Evolutionary conservation across 2,797 vertebrate genomes (phyloP), one percentile per base, ranked within the genome.

Genomic region (Neomorphus geoffroyi): DNA sequence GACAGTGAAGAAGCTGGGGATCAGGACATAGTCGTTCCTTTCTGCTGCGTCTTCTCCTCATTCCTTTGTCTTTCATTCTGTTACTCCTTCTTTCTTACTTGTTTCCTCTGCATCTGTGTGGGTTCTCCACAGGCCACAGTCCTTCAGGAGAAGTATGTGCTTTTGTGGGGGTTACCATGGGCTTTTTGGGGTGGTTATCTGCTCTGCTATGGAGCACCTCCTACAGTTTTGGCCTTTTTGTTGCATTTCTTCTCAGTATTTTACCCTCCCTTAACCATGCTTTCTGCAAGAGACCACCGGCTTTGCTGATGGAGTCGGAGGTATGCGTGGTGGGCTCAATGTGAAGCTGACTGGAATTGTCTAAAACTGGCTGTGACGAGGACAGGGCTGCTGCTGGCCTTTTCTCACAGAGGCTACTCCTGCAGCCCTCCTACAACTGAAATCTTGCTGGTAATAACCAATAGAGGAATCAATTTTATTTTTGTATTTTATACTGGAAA

Each of bases 311-410:
- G 45, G 30, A 8, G 9, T 53, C 35, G 54, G 27, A 18, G 18
- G 3, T 18, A 33, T 10, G 41, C 13, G 30, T 24, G 16, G 6
- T 80, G 30, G 2, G 23, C 58, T 23, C 28, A 5, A 17, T 3
- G 2, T 1, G 1, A 39, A 62, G 15, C 7, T 26, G 18, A 3
- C 22, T 85, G 75, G 37, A 79, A 6, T 1, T 0, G 0, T 22
- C 8, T 45, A 12, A n/a, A 72, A 23, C 4, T 9, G 23, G 2
- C 22, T 28, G 21, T 22, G 16, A 51, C 39, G 18, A 9, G 16
- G 21, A 27, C 22, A 62, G 32, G 41, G 28, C 24, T 53, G 24
- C 33, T 90, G 41, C 35, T 60, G 33, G 8, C 22, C 13, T 61
- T 32, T 27, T 28, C 27, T 72, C n/a, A 62, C 13, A 54, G 16